These are phyloP conservation scores for Lepidotrigona ventralis DNA, from an alignment of 1,140 invertebrate species.

Conservation along the genomic window DNA sequence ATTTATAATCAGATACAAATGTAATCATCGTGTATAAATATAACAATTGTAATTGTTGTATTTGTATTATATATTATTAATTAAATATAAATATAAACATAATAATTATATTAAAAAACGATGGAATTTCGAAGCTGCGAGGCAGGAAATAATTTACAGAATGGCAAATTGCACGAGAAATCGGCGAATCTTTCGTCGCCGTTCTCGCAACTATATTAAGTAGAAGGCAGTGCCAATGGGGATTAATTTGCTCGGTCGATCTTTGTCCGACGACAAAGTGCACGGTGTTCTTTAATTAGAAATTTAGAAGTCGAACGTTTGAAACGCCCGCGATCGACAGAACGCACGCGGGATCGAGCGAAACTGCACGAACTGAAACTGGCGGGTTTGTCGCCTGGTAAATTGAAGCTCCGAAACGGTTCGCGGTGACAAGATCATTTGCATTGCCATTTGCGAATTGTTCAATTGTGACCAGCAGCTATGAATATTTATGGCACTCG, in stretches of 20 bases:
- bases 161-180: background rate
- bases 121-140: too few relatives aligned
- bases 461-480: background rate
- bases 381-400: background rate
- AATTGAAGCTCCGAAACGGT: background rate
- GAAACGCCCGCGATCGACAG: background rate
- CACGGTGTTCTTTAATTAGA: background rate
- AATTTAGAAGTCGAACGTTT: background rate
- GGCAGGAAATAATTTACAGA: too few relatives aligned
- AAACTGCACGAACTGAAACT: too few relatives aligned
- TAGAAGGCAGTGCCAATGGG: constrained; percentile 27
- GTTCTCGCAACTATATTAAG: constrained; percentile 8
- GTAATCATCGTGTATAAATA: too few relatives aligned
- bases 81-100: too few relatives aligned
- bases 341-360: background rate
- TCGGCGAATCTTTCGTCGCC: background rate
- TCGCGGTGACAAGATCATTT: background rate
- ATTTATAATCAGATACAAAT: too few relatives aligned
- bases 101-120: too few relatives aligned
- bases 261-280: background rate
- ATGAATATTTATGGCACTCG: constrained; percentile 18
- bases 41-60: too few relatives aligned
- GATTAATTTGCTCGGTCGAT: constrained; percentile 38
- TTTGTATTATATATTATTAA: too few relatives aligned
- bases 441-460: background rate